Base-by-base conservation (phyloP, 2,888 invertebrate species). In the Sepioteuthis lessoniana region DNA sequence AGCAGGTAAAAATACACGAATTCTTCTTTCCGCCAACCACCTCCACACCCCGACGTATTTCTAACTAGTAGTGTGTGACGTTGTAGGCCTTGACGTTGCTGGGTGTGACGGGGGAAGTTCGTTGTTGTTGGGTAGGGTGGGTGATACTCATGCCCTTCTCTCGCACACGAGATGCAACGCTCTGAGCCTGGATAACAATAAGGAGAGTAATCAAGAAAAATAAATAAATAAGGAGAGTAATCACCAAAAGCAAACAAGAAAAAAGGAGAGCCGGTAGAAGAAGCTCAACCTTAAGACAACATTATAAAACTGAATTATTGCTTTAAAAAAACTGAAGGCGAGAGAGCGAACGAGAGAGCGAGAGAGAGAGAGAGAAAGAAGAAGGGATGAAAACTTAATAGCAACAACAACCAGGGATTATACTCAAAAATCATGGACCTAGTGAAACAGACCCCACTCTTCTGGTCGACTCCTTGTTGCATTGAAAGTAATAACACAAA, bases 21-120 rank as follows among this genome's bases (percentile, higher is more conserved):
- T 16, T 35, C 16, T 35, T n/a, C n/a, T 25, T 16, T 3, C 50
- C 50, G 3, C 76, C 76, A n/a, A n/a, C 16, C 76, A n/a, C 13
- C n/a, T n/a, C 8, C 76, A 8, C 10, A 13, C 76, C 35, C 21
- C 76, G n/a, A n/a, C 76, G 76, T 76, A 60, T 60, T 76, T 76
- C n/a, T 19, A n/a, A 76, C 76, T 76, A 76, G 76, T 76, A 76
- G 76, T 76, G 76, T n/a, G 76, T 76, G 76, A 76, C n/a, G 76
- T 76, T 19, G 76, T 13, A 76, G 76, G n/a, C 76, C 76, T 76
- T 76, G 76, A n/a, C 76, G 76, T 35, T 76, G n/a, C 13, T n/a
- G 76, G 76, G 76, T n/a, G 76, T n/a, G 55, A 13, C 76, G 76
- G n/a, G 76, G 76, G n/a, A n/a, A 3, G n/a, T 31, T 16, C n/a